Percentiles rank a stretch among this genome's conserved stretches.
phyloP scores from a whole-genome alignment of 2,113 vertebrate genomes.

The Dunckerocampus dactyliophorus region DNA sequence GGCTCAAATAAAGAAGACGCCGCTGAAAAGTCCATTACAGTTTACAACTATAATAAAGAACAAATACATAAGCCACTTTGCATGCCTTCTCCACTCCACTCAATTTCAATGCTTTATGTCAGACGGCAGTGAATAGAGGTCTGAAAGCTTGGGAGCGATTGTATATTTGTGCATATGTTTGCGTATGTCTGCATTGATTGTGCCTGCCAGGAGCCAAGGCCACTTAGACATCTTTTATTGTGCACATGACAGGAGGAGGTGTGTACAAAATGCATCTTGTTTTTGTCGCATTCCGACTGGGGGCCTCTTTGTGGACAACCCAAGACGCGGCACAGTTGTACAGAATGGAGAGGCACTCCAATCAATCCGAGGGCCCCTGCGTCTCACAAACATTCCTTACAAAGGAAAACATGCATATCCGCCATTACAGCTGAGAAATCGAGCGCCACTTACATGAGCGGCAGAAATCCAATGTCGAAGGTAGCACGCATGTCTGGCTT shows the following conservation, averaged over 20 bases:
- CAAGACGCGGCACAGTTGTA: constrained; percentile 31
- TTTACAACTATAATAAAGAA: constrained; percentile 19
- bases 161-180: constrained; percentile 15
- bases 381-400: constrained; percentile 37
- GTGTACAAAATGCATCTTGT: constrained; percentile 33
- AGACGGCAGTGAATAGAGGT: constrained; percentile 3
- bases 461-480: constrained; percentile 12
- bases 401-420: constrained; percentile 29
- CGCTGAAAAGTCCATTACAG: constrained; percentile 22
- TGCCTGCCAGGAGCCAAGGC: constrained; percentile 39
- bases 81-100: constrained; percentile 17
- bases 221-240: constrained; percentile 37
- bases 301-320: constrained; percentile 40
- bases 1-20: constrained; percentile 14
- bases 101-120: constrained; percentile 15
- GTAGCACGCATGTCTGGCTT: not conserved
- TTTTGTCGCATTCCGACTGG: constrained; percentile 38
- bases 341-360: constrained; percentile 38
- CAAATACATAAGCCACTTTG: constrained; percentile 10
- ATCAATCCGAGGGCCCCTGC: constrained; percentile 34
- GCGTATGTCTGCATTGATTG: constrained; percentile 12
- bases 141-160: constrained; percentile 3
- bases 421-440: constrained; percentile 31
- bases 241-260: constrained; percentile 32
- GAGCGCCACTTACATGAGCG: constrained; percentile 16